These are phyloP conservation scores for Anser brachyrhynchus DNA, from an alignment of 2,113 vertebrate genomes.

Conservation along the genomic window DNA sequence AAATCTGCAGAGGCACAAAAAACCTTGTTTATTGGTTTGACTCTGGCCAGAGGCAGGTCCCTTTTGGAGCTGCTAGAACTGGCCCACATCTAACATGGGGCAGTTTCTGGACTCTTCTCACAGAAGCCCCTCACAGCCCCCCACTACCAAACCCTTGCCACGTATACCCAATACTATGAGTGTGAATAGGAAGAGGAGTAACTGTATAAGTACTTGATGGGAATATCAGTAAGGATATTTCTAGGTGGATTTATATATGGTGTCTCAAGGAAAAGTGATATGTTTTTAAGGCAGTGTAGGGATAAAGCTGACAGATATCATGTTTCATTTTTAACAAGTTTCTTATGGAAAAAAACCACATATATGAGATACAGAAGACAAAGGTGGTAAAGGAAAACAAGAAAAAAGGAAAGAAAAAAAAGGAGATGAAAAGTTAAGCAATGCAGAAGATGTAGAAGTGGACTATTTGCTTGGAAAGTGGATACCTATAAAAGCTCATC, in stretches of 20 bases:
- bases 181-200: neutral
- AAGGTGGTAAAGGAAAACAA: neutral
- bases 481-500: neutral
- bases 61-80: too few relatives aligned
- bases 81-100: too few relatives aligned
- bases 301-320: neutral
- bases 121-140: too few relatives aligned
- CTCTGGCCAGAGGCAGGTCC: too few relatives aligned
- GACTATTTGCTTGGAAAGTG: neutral
- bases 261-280: neutral
- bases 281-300: neutral
- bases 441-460: neutral
- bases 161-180: too few relatives aligned
- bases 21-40: too few relatives aligned
- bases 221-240: neutral
- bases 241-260: neutral
- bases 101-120: too few relatives aligned
- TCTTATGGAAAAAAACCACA: neutral
- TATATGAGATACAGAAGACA: neutral
- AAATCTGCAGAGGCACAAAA: too few relatives aligned
- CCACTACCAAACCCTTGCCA: too few relatives aligned
- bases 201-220: neutral
- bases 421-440: neutral
- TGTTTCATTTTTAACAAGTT: neutral
- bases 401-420: neutral